Percentiles rank a stretch among this genome's conserved stretches.
These are phyloP conservation scores for Sus cebifrons DNA, from an alignment of 2,797 vertebrate species.

Conservation along the genomic window DNA sequence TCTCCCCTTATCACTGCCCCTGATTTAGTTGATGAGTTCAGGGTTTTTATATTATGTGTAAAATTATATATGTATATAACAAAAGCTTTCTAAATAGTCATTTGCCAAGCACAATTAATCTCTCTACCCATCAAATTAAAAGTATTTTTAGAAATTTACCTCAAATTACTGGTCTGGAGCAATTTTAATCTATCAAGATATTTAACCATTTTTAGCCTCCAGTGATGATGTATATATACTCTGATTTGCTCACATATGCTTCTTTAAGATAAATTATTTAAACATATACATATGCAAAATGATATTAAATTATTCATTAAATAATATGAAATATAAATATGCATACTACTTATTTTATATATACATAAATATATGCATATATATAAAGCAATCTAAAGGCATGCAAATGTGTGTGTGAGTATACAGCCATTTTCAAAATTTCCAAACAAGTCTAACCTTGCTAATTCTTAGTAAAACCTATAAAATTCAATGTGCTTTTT, in stretches of 20 bases:
- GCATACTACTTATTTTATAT: not conserved
- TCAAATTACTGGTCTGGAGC: not conserved
- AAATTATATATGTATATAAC: not conserved
- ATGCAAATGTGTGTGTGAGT: not conserved
- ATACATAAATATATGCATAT: not conserved
- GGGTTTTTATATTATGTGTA: not conserved
- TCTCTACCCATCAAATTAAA: slow-evolving; percentile 35
- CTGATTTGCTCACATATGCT: not conserved
- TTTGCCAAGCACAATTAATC: slow-evolving; percentile 3
- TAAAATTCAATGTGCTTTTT: slow-evolving; percentile 4
- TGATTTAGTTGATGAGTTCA: not conserved
- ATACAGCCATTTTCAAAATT: slow-evolving; percentile 21
- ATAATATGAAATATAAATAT: not conserved
- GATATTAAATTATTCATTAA: not conserved
- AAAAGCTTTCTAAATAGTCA: not conserved
- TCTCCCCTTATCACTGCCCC: not conserved
- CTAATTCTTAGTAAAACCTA: slow-evolving; percentile 39
- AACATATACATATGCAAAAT: not conserved
- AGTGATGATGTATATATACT: not conserved
- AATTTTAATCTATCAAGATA: slow-evolving; percentile 22
- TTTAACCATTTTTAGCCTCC: not conserved
- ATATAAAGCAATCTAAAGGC: not conserved
- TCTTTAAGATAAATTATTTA: not conserved
- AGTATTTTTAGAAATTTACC: slow-evolving; percentile 24
- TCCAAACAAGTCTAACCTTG: not conserved